Evolutionary conservation across 1,140 invertebrate genomes (phyloP).

Genomic region (Pantala flavescens): DNA sequence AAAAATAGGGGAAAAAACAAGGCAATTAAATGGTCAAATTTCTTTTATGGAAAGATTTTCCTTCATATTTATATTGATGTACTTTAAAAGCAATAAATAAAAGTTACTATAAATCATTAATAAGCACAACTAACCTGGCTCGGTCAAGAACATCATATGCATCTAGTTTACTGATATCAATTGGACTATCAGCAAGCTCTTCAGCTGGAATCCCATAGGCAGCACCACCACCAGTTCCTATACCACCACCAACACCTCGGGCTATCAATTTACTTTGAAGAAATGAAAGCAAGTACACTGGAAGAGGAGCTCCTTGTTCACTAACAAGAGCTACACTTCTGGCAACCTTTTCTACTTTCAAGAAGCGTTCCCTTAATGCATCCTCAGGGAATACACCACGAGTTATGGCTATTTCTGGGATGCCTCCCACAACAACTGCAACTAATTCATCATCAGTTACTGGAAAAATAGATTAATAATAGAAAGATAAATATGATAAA

Average conservation of each 20-base stretch:
- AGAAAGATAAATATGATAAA: conserved; percentile 14
- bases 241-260: conserved; percentile 30
- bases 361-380: conserved; percentile 70
- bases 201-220: conserved; percentile 51
- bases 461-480: conserved; percentile 29
- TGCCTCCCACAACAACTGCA: conserved; percentile 55
- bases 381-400: conserved; percentile 80
- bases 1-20: too few species aligned
- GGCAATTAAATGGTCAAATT: too few species aligned
- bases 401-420: conserved; percentile 62
- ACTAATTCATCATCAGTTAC: conserved; percentile 58
- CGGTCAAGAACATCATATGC: conserved; percentile 80
- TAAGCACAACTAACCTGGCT: conserved; percentile 51
- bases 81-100: too few species aligned
- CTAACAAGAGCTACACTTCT: conserved; percentile 72
- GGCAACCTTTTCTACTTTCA: conserved; percentile 60
- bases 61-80: too few species aligned
- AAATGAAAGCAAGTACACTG: conserved; percentile 78
- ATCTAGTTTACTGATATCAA: conserved; percentile 57
- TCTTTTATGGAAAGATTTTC: too few species aligned
- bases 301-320: conserved; percentile 61
- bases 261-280: conserved; percentile 63
- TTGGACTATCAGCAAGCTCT: conserved; percentile 57
- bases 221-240: conserved; percentile 27
- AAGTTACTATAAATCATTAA: too few species aligned